Conservation (phyloP, 2,797 vertebrate genomes). For the Mormyrus proboscirostris region DNA sequence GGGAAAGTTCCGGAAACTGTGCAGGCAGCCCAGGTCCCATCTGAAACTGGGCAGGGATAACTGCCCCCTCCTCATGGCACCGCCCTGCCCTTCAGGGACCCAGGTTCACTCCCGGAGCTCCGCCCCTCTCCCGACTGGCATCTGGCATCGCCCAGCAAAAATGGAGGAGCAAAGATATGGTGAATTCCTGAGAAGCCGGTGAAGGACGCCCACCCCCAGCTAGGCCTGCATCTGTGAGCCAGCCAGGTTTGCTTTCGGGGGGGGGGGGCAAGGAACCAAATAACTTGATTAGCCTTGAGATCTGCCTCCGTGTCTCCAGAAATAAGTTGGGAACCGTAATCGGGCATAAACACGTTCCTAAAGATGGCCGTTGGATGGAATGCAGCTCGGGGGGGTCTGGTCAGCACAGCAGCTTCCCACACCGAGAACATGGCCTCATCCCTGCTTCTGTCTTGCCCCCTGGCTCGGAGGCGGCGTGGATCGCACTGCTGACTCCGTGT, state of each 20-base stretch:
- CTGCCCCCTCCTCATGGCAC: background rate
- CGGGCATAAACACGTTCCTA: background rate
- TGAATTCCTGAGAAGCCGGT: background rate
- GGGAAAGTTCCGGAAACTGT: background rate
- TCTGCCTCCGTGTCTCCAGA: background rate
- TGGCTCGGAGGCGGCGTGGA: background rate
- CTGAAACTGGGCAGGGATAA: background rate
- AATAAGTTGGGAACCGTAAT: background rate
- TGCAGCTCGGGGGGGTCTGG: background rate
- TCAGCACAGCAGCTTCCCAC: background rate
- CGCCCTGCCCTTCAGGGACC: background rate
- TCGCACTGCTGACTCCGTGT: background rate
- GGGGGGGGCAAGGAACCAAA: background rate
- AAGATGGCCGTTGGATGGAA: background rate
- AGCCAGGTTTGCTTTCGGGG: background rate
- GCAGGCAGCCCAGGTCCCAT: background rate
- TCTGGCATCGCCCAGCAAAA: background rate
- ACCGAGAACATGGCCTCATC: background rate
- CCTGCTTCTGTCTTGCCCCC: background rate
- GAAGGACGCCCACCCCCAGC: background rate
- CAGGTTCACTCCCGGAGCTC: background rate
- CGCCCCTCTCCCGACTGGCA: constrained; percentile 1
- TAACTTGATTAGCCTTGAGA: background rate
- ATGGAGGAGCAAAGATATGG: background rate
- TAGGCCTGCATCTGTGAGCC: background rate